These are phyloP conservation scores for Sminthopsis crassicaudata DNA, from an alignment of 2,113 vertebrate species.

Conservation along the genomic window DNA sequence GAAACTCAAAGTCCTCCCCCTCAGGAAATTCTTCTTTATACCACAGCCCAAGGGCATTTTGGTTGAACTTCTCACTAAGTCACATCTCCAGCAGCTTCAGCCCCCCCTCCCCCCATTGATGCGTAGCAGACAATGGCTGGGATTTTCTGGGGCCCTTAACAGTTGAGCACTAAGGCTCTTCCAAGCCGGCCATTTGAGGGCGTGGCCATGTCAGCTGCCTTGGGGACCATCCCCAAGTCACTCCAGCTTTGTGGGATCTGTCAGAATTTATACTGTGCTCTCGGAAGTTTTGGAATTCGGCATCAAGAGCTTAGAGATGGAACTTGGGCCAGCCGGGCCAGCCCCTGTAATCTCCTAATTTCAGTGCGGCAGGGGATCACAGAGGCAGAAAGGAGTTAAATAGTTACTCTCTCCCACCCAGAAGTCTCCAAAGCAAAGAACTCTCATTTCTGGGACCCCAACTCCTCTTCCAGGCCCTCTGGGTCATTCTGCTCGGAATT, in stretches of 20 bases:
- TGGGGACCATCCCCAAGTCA: not conserved
- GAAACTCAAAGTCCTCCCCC: not conserved
- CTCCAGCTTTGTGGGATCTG: not conserved
- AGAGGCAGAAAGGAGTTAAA: not conserved
- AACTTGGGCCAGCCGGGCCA: not conserved
- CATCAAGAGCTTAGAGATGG: not conserved
- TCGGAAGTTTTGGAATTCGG: not conserved
- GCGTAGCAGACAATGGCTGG: not conserved
- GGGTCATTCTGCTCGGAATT: not conserved
- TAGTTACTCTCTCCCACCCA: not conserved
- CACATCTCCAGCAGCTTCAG: not conserved
- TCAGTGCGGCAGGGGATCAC: not conserved
- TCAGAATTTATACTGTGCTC: not conserved
- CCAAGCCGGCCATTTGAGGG: not conserved
- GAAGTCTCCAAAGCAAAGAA: not conserved
- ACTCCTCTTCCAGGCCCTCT: not conserved
- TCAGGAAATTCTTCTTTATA: not conserved
- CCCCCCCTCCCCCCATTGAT: not conserved
- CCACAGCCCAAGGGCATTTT: not conserved
- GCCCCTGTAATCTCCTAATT: not conserved
- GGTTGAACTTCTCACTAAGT: not conserved
- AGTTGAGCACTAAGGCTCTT: not conserved
- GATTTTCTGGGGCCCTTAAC: not conserved
- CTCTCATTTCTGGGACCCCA: too few species aligned
- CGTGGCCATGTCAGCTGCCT: not conserved